Base-by-base conservation (phyloP, 2,888 invertebrate genomes). In the Chrysina gloriosa region DNA sequence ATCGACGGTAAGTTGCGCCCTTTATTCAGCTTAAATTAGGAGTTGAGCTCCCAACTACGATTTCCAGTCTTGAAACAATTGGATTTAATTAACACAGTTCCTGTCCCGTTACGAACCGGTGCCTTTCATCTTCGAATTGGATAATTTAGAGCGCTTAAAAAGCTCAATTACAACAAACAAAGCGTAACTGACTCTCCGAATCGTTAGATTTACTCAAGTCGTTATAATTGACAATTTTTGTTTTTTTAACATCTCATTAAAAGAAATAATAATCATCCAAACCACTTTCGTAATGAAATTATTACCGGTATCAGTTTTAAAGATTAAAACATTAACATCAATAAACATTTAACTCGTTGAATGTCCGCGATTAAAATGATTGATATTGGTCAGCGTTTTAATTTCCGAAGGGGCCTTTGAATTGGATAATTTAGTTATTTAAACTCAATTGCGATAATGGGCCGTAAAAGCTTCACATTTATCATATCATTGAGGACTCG, bases 1-100 rank as follows among this genome's bases (percentile, higher is more conserved):
- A 36, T 70, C 7, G 54, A 71, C 68, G 71, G 71, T 71, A 58
- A 68, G 69, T 68, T 52, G 9, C n/a, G 1, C 5, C 29, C 52
- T 16, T 52, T 11, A 4, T 25, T 14, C n/a, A 7, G 11, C 7
- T 3, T 9, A 23, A 1, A 25, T 4, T 25, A 50, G 48, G 27
- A 50, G 48, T 27, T 50, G 21, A 39, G 39, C 45, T 50, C 25
- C n/a, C 23, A n/a, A n/a, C n/a, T n/a, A n/a, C n/a, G n/a, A n/a
- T n/a, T n/a, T n/a, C n/a, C n/a, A n/a, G n/a, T n/a, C n/a, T n/a
- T n/a, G 27, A 67, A 67, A 67, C 66, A 67, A 67, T 67, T 67
- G 66, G 45, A 31, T 16, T 58, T 56, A 67, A 67, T 67, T 48
- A 36, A 34, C 58, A 25, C 47, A 47, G 66, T 67, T 67, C 66